These are phyloP conservation scores for Empis stercorea DNA, from an alignment of 2,888 invertebrate species.

Conservation along the genomic window DNA sequence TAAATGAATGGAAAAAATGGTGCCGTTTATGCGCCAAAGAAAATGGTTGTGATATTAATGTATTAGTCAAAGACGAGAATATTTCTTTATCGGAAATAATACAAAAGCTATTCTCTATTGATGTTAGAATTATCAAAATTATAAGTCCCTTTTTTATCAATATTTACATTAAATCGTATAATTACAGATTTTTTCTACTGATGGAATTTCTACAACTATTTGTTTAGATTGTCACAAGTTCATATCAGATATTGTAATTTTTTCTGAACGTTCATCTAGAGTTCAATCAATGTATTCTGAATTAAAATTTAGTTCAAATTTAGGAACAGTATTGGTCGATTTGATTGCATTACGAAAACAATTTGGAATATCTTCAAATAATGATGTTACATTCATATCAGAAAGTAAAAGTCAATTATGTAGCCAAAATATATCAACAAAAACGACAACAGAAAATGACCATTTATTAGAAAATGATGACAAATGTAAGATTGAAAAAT, in stretches of 20 bases:
- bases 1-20: constrained; percentile 9
- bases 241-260: constrained; percentile 20
- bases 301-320: background rate
- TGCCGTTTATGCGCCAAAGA: constrained; percentile 8
- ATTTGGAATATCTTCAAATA: background rate
- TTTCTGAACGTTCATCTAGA: constrained; percentile 25
- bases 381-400: no score
- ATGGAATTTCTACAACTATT: constrained; percentile 23
- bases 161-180: no score
- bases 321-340: background rate
- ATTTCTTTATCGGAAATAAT: background rate
- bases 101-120: background rate
- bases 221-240: constrained; percentile 24
- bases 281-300: constrained; percentile 25
- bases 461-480: no score
- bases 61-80: constrained; percentile 5
- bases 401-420: no score
- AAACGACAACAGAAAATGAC: no score
- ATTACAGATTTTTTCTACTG: constrained; percentile 5
- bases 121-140: background rate
- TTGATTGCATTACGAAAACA: background rate
- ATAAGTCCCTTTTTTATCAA: no score
- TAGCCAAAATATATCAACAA: no score
- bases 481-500: no score
- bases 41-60: constrained; percentile 2